phyloP scores from a whole-genome alignment of 2,797 vertebrate genomes.

The Coranthus polyacanthus region DNA sequence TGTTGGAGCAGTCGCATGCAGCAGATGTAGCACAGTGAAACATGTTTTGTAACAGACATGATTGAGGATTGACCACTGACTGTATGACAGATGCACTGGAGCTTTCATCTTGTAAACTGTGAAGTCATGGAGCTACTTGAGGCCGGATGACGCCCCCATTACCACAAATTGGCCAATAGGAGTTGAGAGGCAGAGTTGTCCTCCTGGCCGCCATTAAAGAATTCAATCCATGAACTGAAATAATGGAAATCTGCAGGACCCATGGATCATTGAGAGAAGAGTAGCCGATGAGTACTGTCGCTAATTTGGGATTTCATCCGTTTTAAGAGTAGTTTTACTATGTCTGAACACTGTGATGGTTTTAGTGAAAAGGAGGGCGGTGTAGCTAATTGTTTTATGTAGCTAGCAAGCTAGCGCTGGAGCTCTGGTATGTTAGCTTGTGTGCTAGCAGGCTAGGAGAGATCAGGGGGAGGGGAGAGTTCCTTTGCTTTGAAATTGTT shows the following conservation, averaged over 20 bases:
- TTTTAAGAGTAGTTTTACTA: slow-evolving; percentile 63
- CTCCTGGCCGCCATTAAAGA: slow-evolving; percentile 99
- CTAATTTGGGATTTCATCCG: slow-evolving; percentile 51
- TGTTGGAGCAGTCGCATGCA: not conserved
- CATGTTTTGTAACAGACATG: slow-evolving; percentile 51
- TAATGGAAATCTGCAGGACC: slow-evolving; percentile 90
- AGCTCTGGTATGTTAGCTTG: slow-evolving; percentile 84
- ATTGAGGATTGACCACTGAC: slow-evolving; percentile 52
- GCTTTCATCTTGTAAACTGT: slow-evolving; percentile 84
- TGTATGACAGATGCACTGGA: slow-evolving; percentile 74
- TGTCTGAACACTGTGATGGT: slow-evolving; percentile 56
- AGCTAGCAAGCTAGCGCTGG: slow-evolving; percentile 76
- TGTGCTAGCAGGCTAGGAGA: slow-evolving; percentile 79
- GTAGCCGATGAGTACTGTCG: slow-evolving; percentile 71
- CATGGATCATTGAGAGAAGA: slow-evolving; percentile 75
- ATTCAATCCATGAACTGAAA: slow-evolving; percentile 96
- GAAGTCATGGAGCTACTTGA: slow-evolving; percentile 84
- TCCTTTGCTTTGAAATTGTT: slow-evolving; percentile 83
- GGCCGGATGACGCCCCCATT: slow-evolving; percentile 85
- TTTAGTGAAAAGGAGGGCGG: slow-evolving; percentile 65
- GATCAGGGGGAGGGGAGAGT: slow-evolving; percentile 88
- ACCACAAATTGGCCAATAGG: slow-evolving; percentile 86
- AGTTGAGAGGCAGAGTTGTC: slow-evolving; percentile 91
- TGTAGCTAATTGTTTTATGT: slow-evolving; percentile 78
- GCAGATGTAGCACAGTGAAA: slow-evolving; percentile 26